Base-by-base conservation (phyloP, 2,888 invertebrate genomes). In the Meganola albula region DNA sequence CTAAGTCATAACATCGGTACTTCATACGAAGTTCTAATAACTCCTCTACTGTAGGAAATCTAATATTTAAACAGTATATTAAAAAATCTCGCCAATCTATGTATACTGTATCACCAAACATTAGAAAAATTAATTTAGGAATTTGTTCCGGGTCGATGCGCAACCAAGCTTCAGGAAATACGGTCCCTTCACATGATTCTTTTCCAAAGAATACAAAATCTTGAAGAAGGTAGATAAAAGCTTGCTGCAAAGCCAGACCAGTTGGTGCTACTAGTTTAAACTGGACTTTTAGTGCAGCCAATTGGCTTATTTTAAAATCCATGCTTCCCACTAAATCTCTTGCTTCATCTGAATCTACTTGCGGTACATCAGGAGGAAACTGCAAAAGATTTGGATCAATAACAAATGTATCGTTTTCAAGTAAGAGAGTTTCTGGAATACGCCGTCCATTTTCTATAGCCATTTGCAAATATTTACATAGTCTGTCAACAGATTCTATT, bases 41-140 rank as follows among this genome's bases (percentile, higher is more conserved):
- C 44, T 91, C 87, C 2, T 79, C 74, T 16, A 84, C 64, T 0
- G 69, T 83, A 0, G 91, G 91, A 59, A 77, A 88, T 24, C 74
- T 68, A 6, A 91, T 56, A 48, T 88, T 80, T 16, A 90, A 59
- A 54, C 88, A 89, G 53, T 87, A 88, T 43, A 91, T 74, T 7
- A 91, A 69, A 52, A 92, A 91, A 61, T 91, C 90, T 52, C 88
- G 87, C 91, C 91, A 92, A 51, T 90, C 88, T 6, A 91, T 54
- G 40, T 87, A 88, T 6, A 83, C 84, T 0, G 79, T 76, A 24
- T 87, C 78, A 1, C 89, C 90, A 57, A 88, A 91, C 9, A 90
- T 39, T 18, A 63, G 47, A 29, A 60, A 61, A 0, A 88, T 74
- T 20, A 89, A 48, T 45, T 71, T 74, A 1, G 78, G 63, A 12